A percentile compares a stretch with the other conserved stretches of the same genome.
Conservation (phyloP, 2,113 vertebrate genomes). For the Psilopsiagon aymara region DNA sequence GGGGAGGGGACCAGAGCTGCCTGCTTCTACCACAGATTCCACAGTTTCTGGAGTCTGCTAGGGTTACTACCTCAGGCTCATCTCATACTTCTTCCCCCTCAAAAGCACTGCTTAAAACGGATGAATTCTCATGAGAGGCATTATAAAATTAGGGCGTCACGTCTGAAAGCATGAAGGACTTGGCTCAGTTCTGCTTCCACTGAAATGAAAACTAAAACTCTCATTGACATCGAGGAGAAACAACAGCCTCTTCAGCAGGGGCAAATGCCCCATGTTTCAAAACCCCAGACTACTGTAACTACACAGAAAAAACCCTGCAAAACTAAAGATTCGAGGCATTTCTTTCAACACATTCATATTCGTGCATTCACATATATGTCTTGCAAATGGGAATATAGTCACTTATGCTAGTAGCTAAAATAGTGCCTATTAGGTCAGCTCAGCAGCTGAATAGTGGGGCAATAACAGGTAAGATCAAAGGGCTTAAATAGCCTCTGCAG, state of each 20-base stretch:
- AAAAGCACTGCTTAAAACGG: background rate
- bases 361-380: background rate
- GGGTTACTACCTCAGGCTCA: background rate
- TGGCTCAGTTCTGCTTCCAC: background rate
- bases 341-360: background rate
- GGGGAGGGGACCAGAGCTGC: background rate
- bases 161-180: constrained; percentile 2
- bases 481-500: constrained; percentile 56
- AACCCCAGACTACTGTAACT: background rate
- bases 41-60: background rate
- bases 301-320: background rate
- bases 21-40: background rate
- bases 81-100: background rate
- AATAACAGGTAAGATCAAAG: constrained; percentile 79
- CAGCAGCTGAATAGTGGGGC: constrained; percentile 30
- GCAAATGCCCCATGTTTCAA: background rate
- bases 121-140: background rate
- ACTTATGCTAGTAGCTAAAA: background rate
- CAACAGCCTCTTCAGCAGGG: background rate
- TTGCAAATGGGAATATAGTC: background rate
- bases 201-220: background rate
- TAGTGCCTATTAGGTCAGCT: background rate
- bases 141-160: background rate
- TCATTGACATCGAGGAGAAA: background rate
- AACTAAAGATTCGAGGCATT: background rate